Conservation (phyloP, 2,888 invertebrate genomes). For the Notocelia uddmanniana region DNA sequence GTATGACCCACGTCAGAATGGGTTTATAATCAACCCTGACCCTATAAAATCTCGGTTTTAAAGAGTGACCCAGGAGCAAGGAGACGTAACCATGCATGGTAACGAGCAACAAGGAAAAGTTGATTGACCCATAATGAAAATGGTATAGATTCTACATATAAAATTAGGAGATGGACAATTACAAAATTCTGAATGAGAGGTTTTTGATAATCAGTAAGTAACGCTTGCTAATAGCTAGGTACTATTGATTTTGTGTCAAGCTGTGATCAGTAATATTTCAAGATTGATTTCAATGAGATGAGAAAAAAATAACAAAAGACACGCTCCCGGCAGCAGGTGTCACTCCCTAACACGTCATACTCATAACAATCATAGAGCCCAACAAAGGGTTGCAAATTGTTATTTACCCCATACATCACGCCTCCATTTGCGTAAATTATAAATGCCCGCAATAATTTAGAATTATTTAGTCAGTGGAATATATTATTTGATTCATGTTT, state of each 20-base stretch:
- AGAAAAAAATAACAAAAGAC: conserved; percentile 39
- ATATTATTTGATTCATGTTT: conserved; percentile 37
- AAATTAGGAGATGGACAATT: too few species aligned
- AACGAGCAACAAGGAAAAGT: too few species aligned
- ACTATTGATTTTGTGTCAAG: not conserved
- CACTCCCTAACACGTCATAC: conserved; percentile 64
- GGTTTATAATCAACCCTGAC: too few species aligned
- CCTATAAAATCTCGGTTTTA: too few species aligned
- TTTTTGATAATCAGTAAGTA: too few species aligned
- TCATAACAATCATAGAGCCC: conserved; percentile 66
- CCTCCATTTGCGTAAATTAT: conserved; percentile 74
- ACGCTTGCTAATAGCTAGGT: too few species aligned
- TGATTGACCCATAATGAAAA: too few species aligned
- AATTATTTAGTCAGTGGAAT: conserved; percentile 71
- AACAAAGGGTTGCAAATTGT: conserved; percentile 84
- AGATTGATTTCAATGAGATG: not conserved
- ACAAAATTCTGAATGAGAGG: too few species aligned
- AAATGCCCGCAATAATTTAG: conserved; percentile 80
- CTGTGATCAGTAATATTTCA: not conserved
- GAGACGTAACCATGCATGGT: too few species aligned
- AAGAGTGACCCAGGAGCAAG: too few species aligned
- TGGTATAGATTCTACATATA: too few species aligned
- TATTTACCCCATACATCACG: conserved; percentile 82
- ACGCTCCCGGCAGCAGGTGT: conserved; percentile 79
- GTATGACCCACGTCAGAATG: too few species aligned